phyloP scores from a whole-genome alignment of 2,888 invertebrate genomes.

The Agonopterix subpropinquella region DNA sequence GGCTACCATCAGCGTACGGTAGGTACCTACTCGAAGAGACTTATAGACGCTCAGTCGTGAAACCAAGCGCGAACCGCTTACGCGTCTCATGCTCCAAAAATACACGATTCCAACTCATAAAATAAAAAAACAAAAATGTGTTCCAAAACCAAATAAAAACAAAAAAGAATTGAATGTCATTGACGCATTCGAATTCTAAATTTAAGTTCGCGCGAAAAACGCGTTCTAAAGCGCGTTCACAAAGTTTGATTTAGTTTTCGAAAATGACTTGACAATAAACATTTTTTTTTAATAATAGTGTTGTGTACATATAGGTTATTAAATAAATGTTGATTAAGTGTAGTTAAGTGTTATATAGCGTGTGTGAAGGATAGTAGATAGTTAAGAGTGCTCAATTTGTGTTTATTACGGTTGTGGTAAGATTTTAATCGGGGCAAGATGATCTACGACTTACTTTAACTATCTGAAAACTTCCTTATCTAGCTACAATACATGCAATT shows the following conservation, averaged over 20 bases:
- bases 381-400: slow-evolving; percentile 21
- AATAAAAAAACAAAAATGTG: slow-evolving; percentile 27
- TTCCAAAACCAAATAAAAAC: slow-evolving; percentile 29
- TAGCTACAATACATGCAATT: too few relatives aligned
- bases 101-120: slow-evolving; percentile 16
- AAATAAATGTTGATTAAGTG: slow-evolving; percentile 1
- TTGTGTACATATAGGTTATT: slow-evolving; percentile 10
- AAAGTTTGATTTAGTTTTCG: slow-evolving; percentile 16
- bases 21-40: slow-evolving; percentile 21
- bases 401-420: slow-evolving; percentile 26
- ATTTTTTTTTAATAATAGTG: slow-evolving; percentile 11
- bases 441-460: too few relatives aligned
- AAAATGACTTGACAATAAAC: slow-evolving; percentile 27
- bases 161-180: slow-evolving; percentile 16
- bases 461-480: too few relatives aligned
- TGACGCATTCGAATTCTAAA: slow-evolving; percentile 4
- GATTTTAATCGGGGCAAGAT: slow-evolving; percentile 24
- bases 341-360: slow-evolving; percentile 11
- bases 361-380: slow-evolving; percentile 4
- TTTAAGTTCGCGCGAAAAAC: slow-evolving; percentile 34
- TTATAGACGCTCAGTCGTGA: slow-evolving; percentile 50
- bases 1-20: neutral
- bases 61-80: slow-evolving; percentile 46
- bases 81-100: slow-evolving; percentile 16
- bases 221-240: slow-evolving; percentile 17